phyloP scores from a whole-genome alignment of 2,888 invertebrate species.

The Hypercompe scribonia region DNA sequence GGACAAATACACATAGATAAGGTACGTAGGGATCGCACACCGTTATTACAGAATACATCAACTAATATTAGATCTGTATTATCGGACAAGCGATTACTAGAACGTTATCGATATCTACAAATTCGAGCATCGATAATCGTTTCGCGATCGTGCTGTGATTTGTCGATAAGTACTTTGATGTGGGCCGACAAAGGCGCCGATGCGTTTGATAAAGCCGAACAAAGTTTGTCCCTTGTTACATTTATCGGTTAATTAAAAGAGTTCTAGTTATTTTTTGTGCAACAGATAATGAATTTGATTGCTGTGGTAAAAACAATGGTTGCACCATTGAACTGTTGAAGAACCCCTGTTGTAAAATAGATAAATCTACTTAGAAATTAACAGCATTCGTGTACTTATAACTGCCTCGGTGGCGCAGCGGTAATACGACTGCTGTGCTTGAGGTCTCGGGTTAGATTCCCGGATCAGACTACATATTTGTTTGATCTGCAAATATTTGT shows the following conservation, averaged over 20 bases:
- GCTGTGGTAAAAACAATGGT: not conserved
- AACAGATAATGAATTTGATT: slow-evolving; percentile 9
- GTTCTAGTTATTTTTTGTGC: slow-evolving; percentile 30
- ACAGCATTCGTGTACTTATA: too few species aligned
- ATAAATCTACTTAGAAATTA: too few species aligned
- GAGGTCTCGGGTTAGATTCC: too few species aligned
- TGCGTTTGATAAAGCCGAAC: slow-evolving; percentile 61
- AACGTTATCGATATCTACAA: slow-evolving; percentile 51
- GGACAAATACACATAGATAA: slow-evolving; percentile 30
- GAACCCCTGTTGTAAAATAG: too few species aligned
- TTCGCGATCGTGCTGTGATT: slow-evolving; percentile 57
- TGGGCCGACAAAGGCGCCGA: slow-evolving; percentile 61
- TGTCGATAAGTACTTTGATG: slow-evolving; percentile 57
- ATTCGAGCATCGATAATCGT: slow-evolving; percentile 53
- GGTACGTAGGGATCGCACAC: slow-evolving; percentile 35
- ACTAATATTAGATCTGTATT: slow-evolving; percentile 50
- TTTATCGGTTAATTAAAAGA: slow-evolving; percentile 54
- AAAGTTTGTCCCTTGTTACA: slow-evolving; percentile 45
- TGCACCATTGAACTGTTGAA: too few species aligned
- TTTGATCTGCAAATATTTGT: too few species aligned
- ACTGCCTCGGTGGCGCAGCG: too few species aligned
- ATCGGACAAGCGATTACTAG: slow-evolving; percentile 50
- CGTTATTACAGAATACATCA: slow-evolving; percentile 41
- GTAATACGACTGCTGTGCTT: too few species aligned
- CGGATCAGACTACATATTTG: too few species aligned